Base-by-base conservation (phyloP, 35 echinoderm and acorn worm genomes). In the Patiria miniata region DNA sequence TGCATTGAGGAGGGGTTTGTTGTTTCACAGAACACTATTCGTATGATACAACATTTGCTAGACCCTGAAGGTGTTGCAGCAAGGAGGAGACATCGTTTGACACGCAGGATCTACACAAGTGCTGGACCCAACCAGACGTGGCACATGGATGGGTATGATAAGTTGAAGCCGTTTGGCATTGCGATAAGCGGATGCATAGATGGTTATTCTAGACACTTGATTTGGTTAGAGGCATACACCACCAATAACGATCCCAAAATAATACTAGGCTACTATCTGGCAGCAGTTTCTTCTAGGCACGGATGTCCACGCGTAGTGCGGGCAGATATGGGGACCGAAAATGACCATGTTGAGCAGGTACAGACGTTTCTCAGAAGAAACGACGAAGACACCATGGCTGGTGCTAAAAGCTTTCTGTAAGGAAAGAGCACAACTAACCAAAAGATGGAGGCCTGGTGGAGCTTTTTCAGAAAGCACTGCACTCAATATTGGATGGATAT, bases 391-490 rank as follows among this genome's bases (percentile, higher is more conserved):
- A 80, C 53, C 80, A 68, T 85, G 22, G 87, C 92, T 54, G 92
- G 84, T 78, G 56, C 88, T 19, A 90, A 73, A 86, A 93, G 87
- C 58, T 94, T 94, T 81, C 21, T 90, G 8, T 91, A 90, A 78
- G 87, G 88, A 29, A 61, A 55, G 29, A 94, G 93, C 83, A 86
- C 82, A 37, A 57, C 88, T 34, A 94, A 94, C 78, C 87, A 94
- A 65, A 73, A 83, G 60, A 91, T 94, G 28, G 88, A 91, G 81
- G 82, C 83, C 39, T 86, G 88, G 93, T 91, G 93, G 93, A 91
- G 68, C 79, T 83, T 94, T 81, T 57, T 91, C 19, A 86, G 88
- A 39, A 94, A 90, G 53, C 29, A 94, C 40, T 82, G 88, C 90
- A 58, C 76, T 3, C 83, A n/a, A 94, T 51, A 81, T 82, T 94